Evolutionary conservation across 2,797 vertebrate genomes (phyloP), one percentile per base, ranked within the genome.

Genomic region (Halcyon leucocephala): DNA sequence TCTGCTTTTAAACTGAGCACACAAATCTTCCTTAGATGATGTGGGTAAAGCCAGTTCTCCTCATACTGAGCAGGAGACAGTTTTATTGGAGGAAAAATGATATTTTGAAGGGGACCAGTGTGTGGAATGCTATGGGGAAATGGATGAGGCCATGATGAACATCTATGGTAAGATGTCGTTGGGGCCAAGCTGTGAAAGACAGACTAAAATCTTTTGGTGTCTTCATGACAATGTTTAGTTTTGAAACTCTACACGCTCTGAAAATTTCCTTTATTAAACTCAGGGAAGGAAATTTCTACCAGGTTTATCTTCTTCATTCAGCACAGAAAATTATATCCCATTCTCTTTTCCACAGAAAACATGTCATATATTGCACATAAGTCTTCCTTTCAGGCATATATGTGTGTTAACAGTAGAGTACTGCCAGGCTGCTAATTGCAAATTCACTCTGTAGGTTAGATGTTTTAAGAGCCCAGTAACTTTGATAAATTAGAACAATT

Each of bases 401-500:
- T 11, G 3, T 58, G 12, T 29, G 12, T 51, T 70, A 73, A 33
- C 6, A 60, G 29, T 26, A 33, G 12, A 92, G 20, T 14, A 44
- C 15, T 33, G 61, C 20, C 49, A 74, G 37, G 18, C 4, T 69
- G n/a, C 28, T 90, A 77, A 81, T 28, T 88, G 20, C 33, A 79
- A 79, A 71, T 62, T 72, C 35, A 46, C 24, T 66, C 31, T 48
- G 7, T 18, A 71, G 0, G 1, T n/a, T 65, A 22, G 15, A 28
- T 21, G 10, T 54, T 95, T 94, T 61, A 79, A 87, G 95, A 90
- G 22, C 62, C 16, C 21, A 58, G 54, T 46, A 74, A 76, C 39
- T 90, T 48, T 55, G 65, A 94, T 78, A 70, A 90, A 91, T 73
- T 82, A 66, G 31, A 81, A 81, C 22, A 74, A 61, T 52, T 77